Conservation (phyloP, 2,797 vertebrate species). For the Anisognathus igniventris region DNA sequence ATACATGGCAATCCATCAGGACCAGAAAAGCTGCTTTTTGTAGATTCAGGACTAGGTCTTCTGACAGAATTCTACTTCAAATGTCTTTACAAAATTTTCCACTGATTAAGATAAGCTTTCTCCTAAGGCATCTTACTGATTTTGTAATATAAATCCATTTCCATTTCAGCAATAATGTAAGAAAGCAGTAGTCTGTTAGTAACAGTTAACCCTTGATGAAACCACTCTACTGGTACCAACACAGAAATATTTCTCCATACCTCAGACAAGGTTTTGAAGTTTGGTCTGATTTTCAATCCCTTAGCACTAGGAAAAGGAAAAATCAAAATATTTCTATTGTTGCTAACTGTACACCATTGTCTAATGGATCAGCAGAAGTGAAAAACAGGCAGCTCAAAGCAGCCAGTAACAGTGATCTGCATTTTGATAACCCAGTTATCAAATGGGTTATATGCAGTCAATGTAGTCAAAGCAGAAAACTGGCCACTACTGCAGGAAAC, state of each 20-base stretch:
- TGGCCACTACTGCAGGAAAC: neutral
- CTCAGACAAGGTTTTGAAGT: neutral
- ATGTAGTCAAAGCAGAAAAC: neutral
- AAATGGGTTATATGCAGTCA: neutral
- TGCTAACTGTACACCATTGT: neutral
- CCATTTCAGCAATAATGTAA: neutral
- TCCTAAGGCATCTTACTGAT: neutral
- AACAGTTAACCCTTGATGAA: neutral
- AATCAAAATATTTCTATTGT: neutral
- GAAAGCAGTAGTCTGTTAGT: neutral
- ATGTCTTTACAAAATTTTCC: neutral
- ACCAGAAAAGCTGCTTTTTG: neutral
- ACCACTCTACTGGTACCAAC: neutral
- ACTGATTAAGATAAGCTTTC: neutral
- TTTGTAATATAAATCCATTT: neutral
- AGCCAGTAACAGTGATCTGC: neutral
- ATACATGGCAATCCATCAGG: neutral
- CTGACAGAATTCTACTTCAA: neutral
- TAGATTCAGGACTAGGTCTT: neutral
- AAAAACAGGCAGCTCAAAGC: neutral
- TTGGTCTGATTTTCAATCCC: neutral
- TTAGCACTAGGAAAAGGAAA: neutral
- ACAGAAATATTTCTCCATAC: neutral
- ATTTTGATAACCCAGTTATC: neutral
- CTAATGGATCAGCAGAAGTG: neutral